Evolutionary conservation across 2,797 vertebrate genomes (phyloP).

Genomic region (Streptopelia turtur): DNA sequence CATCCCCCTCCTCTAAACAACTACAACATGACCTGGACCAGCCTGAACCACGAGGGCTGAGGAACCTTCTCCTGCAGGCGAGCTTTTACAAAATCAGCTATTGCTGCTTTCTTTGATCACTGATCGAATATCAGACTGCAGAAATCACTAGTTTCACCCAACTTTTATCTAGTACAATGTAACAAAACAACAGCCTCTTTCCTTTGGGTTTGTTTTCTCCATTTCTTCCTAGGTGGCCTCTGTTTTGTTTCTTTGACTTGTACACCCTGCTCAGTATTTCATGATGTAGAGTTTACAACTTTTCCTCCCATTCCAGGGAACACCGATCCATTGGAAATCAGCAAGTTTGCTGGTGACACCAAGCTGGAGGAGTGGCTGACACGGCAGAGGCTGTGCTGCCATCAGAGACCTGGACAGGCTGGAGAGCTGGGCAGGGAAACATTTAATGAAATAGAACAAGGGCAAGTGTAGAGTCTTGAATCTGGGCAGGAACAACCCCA

Average conservation of each 20-base stretch:
- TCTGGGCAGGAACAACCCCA: no score
- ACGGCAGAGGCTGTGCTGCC: no score
- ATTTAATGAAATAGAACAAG: no score
- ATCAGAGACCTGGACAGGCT: no score
- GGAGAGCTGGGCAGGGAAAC: no score
- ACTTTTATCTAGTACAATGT: neutral
- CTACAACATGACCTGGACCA: fast-evolving
- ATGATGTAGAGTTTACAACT: neutral
- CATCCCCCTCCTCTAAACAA: neutral
- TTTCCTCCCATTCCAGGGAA: neutral
- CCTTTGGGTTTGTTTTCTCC: neutral
- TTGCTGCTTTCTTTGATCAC: neutral
- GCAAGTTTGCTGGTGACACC: no score
- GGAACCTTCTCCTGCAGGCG: neutral
- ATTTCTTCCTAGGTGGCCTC: neutral
- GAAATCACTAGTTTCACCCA: neutral
- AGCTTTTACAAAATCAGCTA: neutral
- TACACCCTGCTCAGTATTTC: neutral
- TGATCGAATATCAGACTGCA: fast-evolving
- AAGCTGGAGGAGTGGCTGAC: no score
- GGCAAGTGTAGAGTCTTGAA: no score
- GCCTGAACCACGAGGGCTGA: neutral
- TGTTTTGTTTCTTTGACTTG: neutral
- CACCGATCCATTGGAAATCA: neutral
- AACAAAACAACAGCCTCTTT: fast-evolving